These are phyloP conservation scores for Falco columbarius DNA, from an alignment of 2,797 vertebrate genomes.

Conservation along the genomic window DNA sequence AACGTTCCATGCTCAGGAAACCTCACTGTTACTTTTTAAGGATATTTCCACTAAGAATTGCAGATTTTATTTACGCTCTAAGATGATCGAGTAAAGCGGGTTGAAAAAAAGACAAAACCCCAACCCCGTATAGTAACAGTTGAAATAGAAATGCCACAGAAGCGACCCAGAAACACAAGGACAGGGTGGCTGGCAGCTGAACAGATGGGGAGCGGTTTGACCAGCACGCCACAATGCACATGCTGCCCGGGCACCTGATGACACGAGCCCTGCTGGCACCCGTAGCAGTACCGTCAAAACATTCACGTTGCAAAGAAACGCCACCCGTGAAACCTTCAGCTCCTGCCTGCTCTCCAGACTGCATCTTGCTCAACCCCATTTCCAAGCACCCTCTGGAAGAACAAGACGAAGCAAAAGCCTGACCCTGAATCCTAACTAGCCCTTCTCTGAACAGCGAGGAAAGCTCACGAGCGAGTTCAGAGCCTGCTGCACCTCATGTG, in stretches of 20 bases:
- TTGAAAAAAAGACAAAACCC: conserved; percentile 1
- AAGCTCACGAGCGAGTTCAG: neutral
- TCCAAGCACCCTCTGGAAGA: neutral
- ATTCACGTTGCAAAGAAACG: neutral
- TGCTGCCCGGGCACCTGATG: neutral
- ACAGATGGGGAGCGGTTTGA: neutral
- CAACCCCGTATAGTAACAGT: conserved; percentile 24
- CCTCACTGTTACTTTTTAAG: neutral
- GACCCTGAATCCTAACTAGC: neutral
- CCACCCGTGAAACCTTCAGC: neutral
- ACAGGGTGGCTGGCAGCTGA: neutral
- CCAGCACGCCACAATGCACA: accelerated
- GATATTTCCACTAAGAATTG: conserved; percentile 10
- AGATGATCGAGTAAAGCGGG: neutral
- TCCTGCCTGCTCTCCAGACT: neutral
- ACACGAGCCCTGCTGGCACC: conserved; percentile 15
- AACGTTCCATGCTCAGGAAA: neutral
- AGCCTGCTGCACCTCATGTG: neutral
- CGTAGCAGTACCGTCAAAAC: neutral
- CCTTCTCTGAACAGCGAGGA: neutral
- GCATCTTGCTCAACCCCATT: neutral
- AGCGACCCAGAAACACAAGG: neutral
- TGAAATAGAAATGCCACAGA: conserved; percentile 39
- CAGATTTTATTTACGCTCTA: conserved; percentile 32
- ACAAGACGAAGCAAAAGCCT: neutral